Evolutionary conservation across 2,888 invertebrate species (phyloP), one percentile per base, ranked within the genome.

Genomic region (Pemphredon lugubris): DNA sequence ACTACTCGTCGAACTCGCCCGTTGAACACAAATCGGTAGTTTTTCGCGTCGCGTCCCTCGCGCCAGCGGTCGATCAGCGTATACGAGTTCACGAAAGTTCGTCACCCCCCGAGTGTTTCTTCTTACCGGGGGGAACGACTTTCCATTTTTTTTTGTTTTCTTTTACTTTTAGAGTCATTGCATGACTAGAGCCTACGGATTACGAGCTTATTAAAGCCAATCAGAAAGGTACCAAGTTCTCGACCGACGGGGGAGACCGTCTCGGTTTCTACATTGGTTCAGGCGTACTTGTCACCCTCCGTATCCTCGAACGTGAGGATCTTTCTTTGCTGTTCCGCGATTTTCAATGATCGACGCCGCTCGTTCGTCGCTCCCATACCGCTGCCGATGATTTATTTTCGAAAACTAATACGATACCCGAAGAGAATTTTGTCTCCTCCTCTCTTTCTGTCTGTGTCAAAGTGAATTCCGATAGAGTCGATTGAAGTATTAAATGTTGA

Each of bases 121-220:
- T 26, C 4, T 7, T 7, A 3, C 26, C 26, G 26, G 26, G 26
- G n/a, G n/a, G n/a, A n/a, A n/a, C n/a, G n/a, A n/a, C n/a, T n/a
- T n/a, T n/a, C n/a, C 26, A 26, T 7, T 26, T 26, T 26, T 7
- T n/a, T n/a, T n/a, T 30, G 45, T 44, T 48, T 26, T 21, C 32
- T 51, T 44, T 7, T 34, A 26, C 54, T 79, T 87, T 87, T 86
- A 86, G 81, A 85, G 86, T 87, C 87, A 86, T 83, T 84, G 74
- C 59, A 83, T 87, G 86, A 87, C 86, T 87, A 83, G 79, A 85
- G 82, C 84, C 83, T 87, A 85, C 67, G 79, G 81, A 79, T 71
- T 84, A 83, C 83, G 78, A 84, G 81, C 70, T 69, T 76, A 73
- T 79, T 86, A 87, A 86, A 87, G 85, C 87, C 87, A 86, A 87